A percentile compares a stretch with the other conserved stretches of the same genome.
Conservation (phyloP, 2,113 vertebrate genomes). For the pig (Sus scrofa) region T2T-Sscrofa CM000827.6:69911501-69912000, state of each 20-base stretch:
- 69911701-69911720: neutral
- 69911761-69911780: neutral
- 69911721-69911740: neutral
- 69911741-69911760: neutral
- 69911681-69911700: neutral
- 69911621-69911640: neutral
- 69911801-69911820: neutral
- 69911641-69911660: neutral
- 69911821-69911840: neutral
- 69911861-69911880: conserved; percentile 27
- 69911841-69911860: neutral
- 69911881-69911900: neutral
- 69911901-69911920: neutral
- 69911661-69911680: neutral
- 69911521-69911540: neutral
- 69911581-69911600: neutral
- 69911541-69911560: neutral
- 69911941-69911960: neutral
- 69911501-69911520: neutral
- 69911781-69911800: neutral
- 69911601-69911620: neutral
- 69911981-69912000: neutral
- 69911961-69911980: neutral
- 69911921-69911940: neutral
- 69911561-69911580: neutral